These are phyloP conservation scores for Atrina japonica DNA, from an alignment of 2,888 invertebrate genomes.

Conservation along the genomic window DNA sequence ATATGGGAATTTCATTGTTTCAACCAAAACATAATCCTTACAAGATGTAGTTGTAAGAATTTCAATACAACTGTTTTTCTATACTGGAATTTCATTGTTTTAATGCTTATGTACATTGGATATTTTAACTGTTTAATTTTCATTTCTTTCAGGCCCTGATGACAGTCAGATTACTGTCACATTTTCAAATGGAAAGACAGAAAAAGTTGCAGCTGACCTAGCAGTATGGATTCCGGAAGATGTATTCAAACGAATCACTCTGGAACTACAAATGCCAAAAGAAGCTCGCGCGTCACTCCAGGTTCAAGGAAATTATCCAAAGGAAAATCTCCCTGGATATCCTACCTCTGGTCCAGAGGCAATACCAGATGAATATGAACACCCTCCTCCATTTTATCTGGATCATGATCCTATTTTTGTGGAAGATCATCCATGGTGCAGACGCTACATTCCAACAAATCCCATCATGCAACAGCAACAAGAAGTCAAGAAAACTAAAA, in stretches of 20 bases:
- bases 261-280: conserved; percentile 78
- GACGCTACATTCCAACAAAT: conserved; percentile 58
- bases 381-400: conserved; percentile 62
- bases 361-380: conserved; percentile 70
- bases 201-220: conserved; percentile 62
- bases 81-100: no score
- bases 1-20: no score
- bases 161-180: conserved; percentile 74
- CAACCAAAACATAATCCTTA: no score
- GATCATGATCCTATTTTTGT: conserved; percentile 59
- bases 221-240: conserved; percentile 78
- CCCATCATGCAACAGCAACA: conserved; percentile 46
- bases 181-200: conserved; percentile 76
- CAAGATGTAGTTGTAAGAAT: no score
- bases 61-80: no score
- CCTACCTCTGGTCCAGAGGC: conserved; percentile 74
- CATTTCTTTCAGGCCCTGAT: conserved; percentile 64
- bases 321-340: conserved; percentile 72
- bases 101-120: no score
- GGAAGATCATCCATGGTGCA: conserved; percentile 59
- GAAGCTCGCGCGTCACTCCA: conserved; percentile 73
- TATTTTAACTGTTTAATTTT: no score
- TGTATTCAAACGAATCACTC: conserved; percentile 75
- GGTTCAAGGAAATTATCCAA: conserved; percentile 72
- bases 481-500: conserved; percentile 23